Conservation (phyloP, 2,888 invertebrate species). For the Torymus aiolomorphi region DNA sequence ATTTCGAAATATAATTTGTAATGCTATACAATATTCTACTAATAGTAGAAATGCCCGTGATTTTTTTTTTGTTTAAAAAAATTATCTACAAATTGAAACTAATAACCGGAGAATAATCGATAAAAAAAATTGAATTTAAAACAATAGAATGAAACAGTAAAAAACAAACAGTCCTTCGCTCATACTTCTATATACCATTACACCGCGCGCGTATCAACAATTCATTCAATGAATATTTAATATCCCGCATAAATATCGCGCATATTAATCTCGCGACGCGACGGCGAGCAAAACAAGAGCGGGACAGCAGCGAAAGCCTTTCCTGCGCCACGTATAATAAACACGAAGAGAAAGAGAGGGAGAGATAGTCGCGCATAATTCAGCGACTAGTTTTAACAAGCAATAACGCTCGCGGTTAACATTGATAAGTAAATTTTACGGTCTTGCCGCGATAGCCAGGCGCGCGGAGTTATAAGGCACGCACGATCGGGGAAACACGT, state of each 20-base stretch:
- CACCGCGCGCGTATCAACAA: conserved; percentile 4
- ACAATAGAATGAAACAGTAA: too few relatives aligned
- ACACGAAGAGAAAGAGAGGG: conserved; percentile 13
- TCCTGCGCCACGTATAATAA: too few relatives aligned
- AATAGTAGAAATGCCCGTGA: too few relatives aligned
- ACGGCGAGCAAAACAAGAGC: not conserved
- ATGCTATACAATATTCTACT: too few relatives aligned
- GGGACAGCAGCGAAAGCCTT: not conserved
- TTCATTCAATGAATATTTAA: conserved; percentile 38
- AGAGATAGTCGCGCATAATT: conserved; percentile 29
- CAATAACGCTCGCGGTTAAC: conserved; percentile 34
- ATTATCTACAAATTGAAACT: too few relatives aligned
- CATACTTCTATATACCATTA: too few relatives aligned
- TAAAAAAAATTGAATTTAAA: too few relatives aligned
- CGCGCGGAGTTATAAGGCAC: not conserved
- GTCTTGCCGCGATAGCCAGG: not conserved
- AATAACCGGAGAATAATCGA: too few relatives aligned
- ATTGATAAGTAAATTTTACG: conserved; percentile 48
- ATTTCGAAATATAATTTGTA: too few relatives aligned
- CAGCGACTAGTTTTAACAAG: conserved; percentile 42
- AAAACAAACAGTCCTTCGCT: too few relatives aligned
- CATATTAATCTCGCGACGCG: not conserved
- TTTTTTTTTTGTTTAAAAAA: too few relatives aligned
- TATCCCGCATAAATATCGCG: not conserved
- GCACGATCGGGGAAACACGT: conserved; percentile 15